Percentiles rank a stretch among this genome's conserved stretches.
phyloP scores from a whole-genome alignment of 1,140 invertebrate species.

The Macrobrachium rosenbergii region DNA sequence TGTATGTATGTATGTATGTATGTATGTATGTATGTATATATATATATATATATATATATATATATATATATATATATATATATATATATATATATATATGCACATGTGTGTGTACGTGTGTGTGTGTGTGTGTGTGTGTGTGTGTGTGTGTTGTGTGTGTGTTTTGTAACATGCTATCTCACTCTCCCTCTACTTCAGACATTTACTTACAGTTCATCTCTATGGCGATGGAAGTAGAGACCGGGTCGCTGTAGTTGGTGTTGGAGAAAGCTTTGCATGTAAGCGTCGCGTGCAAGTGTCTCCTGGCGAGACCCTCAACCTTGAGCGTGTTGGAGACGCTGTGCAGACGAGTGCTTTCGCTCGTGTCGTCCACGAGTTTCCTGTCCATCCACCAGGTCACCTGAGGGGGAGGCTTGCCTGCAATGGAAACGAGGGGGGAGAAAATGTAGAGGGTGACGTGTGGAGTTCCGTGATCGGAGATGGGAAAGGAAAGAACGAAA shows the following conservation, averaged over 20 bases:
- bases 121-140: too few species aligned
- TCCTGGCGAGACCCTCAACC: conserved; percentile 66
- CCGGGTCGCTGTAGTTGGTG: conserved; percentile 64
- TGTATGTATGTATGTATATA: not conserved
- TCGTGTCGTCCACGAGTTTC: conserved; percentile 39
- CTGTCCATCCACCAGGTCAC: conserved; percentile 61
- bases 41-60: conserved; percentile 11
- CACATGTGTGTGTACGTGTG: too few species aligned
- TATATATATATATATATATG: not conserved
- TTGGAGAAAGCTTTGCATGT: conserved; percentile 69
- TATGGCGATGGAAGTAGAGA: conserved; percentile 67
- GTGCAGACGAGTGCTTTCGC: conserved; percentile 67
- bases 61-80: conserved; percentile 14
- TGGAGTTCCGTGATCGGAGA: not conserved
- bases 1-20: not conserved
- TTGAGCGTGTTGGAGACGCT: conserved; percentile 65
- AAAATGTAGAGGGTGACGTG: not conserved
- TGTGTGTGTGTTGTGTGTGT: too few species aligned
- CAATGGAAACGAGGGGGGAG: conserved; percentile 18
- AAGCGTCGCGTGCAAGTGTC: conserved; percentile 67
- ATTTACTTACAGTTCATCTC: conserved; percentile 66
- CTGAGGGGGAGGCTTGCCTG: conserved; percentile 59
- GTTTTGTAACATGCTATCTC: too few species aligned
- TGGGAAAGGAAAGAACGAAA: too few species aligned
- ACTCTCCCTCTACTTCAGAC: too few species aligned